Conservation (phyloP, 2,888 invertebrate genomes). For the Heteropelma amictum region DNA sequence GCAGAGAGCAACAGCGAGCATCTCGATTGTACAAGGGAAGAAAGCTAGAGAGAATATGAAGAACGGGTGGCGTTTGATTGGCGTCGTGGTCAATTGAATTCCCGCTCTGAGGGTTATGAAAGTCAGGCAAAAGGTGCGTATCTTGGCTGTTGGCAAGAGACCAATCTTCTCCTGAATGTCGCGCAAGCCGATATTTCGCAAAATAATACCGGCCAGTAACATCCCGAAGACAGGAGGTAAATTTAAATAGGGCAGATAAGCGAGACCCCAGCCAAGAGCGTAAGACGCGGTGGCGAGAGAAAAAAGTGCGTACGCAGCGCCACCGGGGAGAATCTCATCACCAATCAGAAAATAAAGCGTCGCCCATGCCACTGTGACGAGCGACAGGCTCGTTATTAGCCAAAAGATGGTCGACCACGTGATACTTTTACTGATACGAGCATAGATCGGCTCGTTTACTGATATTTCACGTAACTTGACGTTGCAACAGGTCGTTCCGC, state of each 20-base stretch:
- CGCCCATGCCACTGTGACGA: conserved; percentile 61
- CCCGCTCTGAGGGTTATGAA: conserved; percentile 73
- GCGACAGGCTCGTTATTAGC: conserved; percentile 50
- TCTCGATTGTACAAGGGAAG: conserved; percentile 70
- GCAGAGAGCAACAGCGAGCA: conserved; percentile 61
- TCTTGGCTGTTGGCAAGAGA: conserved; percentile 58
- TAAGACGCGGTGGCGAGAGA: conserved; percentile 65
- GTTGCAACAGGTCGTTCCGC: conserved; percentile 64
- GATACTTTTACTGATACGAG: conserved; percentile 42
- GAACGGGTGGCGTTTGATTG: conserved; percentile 63
- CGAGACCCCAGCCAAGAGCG: conserved; percentile 68
- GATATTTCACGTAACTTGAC: conserved; percentile 62
- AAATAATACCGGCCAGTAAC: conserved; percentile 81
- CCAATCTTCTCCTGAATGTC: conserved; percentile 68
- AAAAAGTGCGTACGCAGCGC: conserved; percentile 66
- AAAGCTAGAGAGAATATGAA: conserved; percentile 67
- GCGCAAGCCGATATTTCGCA: conserved; percentile 60
- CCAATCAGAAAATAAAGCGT: conserved; percentile 67
- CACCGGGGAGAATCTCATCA: conserved; percentile 66
- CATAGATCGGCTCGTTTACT: conserved; percentile 61
- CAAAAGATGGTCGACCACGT: conserved; percentile 69
- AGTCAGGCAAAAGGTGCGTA: conserved; percentile 70
- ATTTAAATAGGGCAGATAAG: conserved; percentile 68
- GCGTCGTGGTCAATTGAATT: conserved; percentile 70
- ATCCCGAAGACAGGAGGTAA: conserved; percentile 83